These are phyloP conservation scores for Sclerurus mexicanus DNA, from an alignment of 2,113 vertebrate species.

Conservation along the genomic window DNA sequence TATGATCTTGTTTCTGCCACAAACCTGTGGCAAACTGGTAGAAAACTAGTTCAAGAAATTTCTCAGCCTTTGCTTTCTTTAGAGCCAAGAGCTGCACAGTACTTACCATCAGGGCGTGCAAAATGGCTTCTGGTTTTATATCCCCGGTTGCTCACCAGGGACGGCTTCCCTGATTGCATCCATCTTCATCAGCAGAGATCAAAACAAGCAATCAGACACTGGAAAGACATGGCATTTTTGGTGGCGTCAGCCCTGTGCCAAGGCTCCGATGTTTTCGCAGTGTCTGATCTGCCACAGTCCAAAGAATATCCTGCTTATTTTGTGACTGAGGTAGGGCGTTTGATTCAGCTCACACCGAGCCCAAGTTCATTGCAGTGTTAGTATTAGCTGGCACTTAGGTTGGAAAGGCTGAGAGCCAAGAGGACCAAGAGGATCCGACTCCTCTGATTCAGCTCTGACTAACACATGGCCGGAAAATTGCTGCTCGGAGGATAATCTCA, in stretches of 20 bases:
- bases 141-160: neutral
- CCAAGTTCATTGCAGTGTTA: constrained; percentile 24
- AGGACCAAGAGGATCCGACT: constrained; percentile 8
- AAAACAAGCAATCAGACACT: constrained; percentile 21
- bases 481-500: neutral
- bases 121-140: neutral
- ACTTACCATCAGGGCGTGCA: neutral
- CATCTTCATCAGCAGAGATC: neutral
- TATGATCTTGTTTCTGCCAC: neutral
- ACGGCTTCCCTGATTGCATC: neutral
- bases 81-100: neutral
- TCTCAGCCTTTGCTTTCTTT: neutral
- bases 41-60: neutral
- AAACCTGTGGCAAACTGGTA: neutral
- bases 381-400: neutral
- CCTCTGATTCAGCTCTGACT: constrained; percentile 55
- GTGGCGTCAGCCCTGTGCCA: neutral
- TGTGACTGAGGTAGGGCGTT: neutral
- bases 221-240: neutral
- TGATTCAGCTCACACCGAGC: neutral
- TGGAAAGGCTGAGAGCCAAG: constrained; percentile 25
- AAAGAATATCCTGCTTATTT: constrained; percentile 35
- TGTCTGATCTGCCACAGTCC: constrained; percentile 17
- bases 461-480: neutral
- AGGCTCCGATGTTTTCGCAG: neutral